Evolutionary conservation across 2,797 vertebrate genomes (phyloP).

Genomic region (Onychomys torridus): DNA sequence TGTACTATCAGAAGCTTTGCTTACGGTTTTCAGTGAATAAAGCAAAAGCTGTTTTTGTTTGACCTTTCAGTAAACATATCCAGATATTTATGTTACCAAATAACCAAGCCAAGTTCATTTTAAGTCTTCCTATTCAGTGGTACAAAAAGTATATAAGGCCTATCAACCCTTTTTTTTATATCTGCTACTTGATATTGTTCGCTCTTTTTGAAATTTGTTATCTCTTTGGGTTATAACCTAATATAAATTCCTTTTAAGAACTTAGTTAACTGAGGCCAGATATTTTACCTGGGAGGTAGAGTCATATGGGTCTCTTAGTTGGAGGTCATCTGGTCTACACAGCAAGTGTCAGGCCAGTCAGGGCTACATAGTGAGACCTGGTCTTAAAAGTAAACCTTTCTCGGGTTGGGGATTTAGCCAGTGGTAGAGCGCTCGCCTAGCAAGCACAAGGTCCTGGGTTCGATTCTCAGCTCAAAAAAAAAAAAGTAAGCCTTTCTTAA

Average conservation of each 20-base stretch:
- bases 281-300: not conserved
- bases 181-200: conserved; percentile 26
- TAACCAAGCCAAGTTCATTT: conserved; percentile 40
- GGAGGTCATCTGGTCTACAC: not conserved
- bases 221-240: not conserved
- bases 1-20: conserved; percentile 1
- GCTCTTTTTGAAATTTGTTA: not conserved
- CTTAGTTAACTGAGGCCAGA: not conserved
- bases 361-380: not conserved
- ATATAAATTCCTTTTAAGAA: conserved; percentile 40
- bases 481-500: too few species aligned
- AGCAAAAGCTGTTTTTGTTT: conserved; percentile 42
- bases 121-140: conserved; percentile 5
- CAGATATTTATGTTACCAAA: not conserved
- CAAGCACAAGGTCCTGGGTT: too few species aligned
- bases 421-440: too few species aligned
- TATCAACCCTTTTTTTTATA: not conserved
- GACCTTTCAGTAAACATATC: not conserved
- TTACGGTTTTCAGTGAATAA: conserved; percentile 19
- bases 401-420: too few species aligned
- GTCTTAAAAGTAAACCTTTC: not conserved
- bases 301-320: not conserved
- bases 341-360: not conserved
- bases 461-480: too few species aligned
- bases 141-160: not conserved